Percentiles rank a stretch among this genome's conserved stretches.
Evolutionary conservation across 2,888 invertebrate genomes (phyloP).

Genomic region (Tachina grossa): DNA sequence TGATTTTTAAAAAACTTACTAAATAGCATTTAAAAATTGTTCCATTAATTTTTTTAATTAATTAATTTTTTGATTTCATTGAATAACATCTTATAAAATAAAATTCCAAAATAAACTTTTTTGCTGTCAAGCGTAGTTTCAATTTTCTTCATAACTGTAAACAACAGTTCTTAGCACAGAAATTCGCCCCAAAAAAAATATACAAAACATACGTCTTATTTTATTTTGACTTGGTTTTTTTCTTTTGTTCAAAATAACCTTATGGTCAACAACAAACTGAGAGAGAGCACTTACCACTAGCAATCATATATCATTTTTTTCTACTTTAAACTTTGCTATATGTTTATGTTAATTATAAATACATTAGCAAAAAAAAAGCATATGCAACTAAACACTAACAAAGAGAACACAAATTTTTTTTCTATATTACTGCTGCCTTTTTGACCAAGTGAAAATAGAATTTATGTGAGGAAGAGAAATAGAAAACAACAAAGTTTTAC

Average conservation of each 20-base stretch:
- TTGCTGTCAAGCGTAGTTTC: too few relatives aligned
- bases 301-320: constrained; percentile 40
- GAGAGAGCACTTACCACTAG: constrained; percentile 16
- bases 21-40: too few relatives aligned
- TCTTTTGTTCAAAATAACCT: constrained; percentile 9
- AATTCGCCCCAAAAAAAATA: neutral
- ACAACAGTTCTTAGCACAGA: neutral
- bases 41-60: too few relatives aligned
- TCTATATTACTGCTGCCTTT: constrained; percentile 29
- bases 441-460: constrained; percentile 50
- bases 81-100: too few relatives aligned
- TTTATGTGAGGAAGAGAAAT: constrained; percentile 51
- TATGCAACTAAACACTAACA: neutral
- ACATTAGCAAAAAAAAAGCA: constrained; percentile 41
- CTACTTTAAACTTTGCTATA: constrained; percentile 50
- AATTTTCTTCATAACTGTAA: neutral
- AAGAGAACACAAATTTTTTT: neutral
- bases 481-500: constrained; percentile 20
- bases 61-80: too few relatives aligned
- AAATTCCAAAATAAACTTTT: too few relatives aligned
- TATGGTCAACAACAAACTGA: constrained; percentile 37
- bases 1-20: too few relatives aligned
- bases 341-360: constrained; percentile 63
- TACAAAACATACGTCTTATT: constrained; percentile 38
- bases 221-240: constrained; percentile 17